Base-by-base conservation (phyloP, 2,113 vertebrate genomes). In the Macquaria ambigua region DNA sequence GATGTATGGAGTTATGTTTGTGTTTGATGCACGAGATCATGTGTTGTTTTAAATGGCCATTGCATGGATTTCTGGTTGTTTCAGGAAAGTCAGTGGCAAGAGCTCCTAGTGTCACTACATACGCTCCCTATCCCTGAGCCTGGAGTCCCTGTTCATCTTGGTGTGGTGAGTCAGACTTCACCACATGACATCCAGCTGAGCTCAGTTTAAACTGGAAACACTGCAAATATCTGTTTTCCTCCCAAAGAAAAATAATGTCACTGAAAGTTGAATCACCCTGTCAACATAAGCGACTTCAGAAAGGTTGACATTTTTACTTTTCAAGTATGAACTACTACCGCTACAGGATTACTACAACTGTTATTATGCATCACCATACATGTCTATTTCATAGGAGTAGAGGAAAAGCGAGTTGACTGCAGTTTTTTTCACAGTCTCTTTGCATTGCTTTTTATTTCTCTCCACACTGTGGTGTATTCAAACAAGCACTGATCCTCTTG, bases 61-160 rank as follows among this genome's bases (percentile, higher is more conserved):
- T 34, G n/a, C 5, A 16, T 83, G 8, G 7, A 23, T 72, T 84
- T 79, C 10, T 77, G 43, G 68, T 55, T 93, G 21, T 95, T 96
- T 93, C 92, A 99, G 98, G 97, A 98, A 66, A 97, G 88, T 81
- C 96, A 97, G 25, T 96, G 96, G 95, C 97, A 95, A 88, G 97
- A 99, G 90, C 96, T 99, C 56, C 95, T 99, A 41, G 96, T 97
- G 86, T 96, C 96, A 2, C 94, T 99, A 43, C 96, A 98, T 72
- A 96, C 90, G 58, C 97, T 98, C 25, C 92, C 96, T 21, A 94
- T 98, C 80, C 98, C 98, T 87, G 97, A 98, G 70, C 96, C 98
- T 10, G 97, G 97, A 88, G 91, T 96, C 48, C 96, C 97, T 74
- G 96, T 99, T 89, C 97, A 98, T 93, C 97, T 99, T 20, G 97